These are phyloP conservation scores for Hyposoter didymator DNA, from an alignment of 2,888 invertebrate genomes.

Conservation along the genomic window DNA sequence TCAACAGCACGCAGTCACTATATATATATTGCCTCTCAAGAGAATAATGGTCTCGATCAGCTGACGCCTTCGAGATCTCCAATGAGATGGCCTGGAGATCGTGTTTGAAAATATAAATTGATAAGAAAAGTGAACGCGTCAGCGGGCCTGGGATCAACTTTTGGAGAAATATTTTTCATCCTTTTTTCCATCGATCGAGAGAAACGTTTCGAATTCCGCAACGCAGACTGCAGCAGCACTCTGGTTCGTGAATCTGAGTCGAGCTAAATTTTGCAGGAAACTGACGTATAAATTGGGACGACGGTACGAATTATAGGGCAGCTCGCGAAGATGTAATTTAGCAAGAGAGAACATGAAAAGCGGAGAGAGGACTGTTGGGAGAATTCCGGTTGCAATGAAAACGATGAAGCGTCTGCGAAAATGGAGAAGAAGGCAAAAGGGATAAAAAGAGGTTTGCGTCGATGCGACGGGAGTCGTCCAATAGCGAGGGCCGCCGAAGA, in stretches of 20 bases:
- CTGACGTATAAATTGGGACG: constrained; percentile 52
- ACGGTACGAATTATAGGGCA: constrained; percentile 46
- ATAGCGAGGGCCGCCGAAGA: constrained; percentile 59
- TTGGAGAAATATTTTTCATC: neutral
- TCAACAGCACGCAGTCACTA: constrained; percentile 41
- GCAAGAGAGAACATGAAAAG: neutral
- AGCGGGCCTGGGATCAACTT: neutral
- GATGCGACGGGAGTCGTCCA: constrained; percentile 63
- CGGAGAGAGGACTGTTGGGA: constrained; percentile 1
- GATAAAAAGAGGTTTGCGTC: constrained; percentile 28
- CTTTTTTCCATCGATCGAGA: constrained; percentile 2
- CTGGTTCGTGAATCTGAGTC: neutral
- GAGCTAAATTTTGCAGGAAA: constrained; percentile 8
- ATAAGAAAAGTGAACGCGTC: neutral
- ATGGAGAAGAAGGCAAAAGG: constrained; percentile 26
- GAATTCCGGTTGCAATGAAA: constrained; percentile 64
- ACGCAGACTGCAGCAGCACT: neutral
- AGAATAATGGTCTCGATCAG: constrained; percentile 65
- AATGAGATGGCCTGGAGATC: neutral
- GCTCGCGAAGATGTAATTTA: constrained; percentile 26
- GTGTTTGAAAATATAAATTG: neutral
- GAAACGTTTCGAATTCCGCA: neutral
- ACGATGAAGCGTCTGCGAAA: constrained; percentile 34
- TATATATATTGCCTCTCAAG: constrained; percentile 25
- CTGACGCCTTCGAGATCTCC: constrained; percentile 51